A percentile compares a stretch with the other conserved stretches of the same genome.
Evolutionary conservation across 2,113 vertebrate species (phyloP).

Genomic region (Pedetes capensis): DNA sequence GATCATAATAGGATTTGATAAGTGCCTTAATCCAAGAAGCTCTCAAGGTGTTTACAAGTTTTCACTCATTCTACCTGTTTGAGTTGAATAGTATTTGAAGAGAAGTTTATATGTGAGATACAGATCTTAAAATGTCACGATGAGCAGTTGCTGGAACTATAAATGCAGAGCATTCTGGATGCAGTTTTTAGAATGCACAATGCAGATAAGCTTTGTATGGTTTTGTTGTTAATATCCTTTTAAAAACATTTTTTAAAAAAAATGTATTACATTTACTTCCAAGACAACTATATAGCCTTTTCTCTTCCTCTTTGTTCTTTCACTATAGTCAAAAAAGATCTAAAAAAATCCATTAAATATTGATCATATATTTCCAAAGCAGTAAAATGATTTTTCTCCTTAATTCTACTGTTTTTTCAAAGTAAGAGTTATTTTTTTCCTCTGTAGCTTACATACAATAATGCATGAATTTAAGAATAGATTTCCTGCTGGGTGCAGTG

Average conservation of each 20-base stretch:
- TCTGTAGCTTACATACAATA: neutral
- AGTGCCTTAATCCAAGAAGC: neutral
- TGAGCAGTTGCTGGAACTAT: neutral
- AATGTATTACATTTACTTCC: conserved; percentile 19
- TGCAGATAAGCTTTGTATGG: neutral
- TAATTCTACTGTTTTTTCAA: neutral
- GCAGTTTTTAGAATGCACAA: neutral
- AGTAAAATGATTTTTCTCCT: neutral
- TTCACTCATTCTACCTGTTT: neutral
- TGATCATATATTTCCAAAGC: neutral
- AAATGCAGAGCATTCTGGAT: neutral
- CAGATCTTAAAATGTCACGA: neutral
- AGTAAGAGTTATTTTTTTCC: neutral
- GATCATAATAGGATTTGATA: neutral
- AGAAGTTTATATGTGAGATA: neutral
- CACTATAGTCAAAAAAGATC: neutral
- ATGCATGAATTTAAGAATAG: neutral
- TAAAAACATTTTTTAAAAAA: neutral
- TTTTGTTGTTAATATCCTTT: neutral
- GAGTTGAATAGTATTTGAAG: conserved; percentile 41
- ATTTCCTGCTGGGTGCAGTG: no score
- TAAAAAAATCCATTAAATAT: neutral
- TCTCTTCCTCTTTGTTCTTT: neutral
- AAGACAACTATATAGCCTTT: neutral
- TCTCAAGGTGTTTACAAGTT: neutral